These are phyloP conservation scores for Acanthochromis polyacanthus DNA, from an alignment of 2,113 vertebrate genomes.

Conservation along the genomic window DNA sequence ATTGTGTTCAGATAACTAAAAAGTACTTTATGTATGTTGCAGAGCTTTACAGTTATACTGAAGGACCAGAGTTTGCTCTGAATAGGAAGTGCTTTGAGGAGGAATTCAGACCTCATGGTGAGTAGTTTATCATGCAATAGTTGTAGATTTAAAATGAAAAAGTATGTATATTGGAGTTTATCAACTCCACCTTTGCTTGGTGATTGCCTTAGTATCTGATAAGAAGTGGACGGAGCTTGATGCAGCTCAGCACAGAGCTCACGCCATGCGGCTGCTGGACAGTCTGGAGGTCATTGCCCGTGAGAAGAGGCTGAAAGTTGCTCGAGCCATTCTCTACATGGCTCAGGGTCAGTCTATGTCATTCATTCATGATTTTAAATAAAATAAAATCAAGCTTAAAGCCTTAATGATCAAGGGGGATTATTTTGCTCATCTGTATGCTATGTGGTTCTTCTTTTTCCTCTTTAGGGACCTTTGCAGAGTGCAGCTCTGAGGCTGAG, in stretches of 20 bases:
- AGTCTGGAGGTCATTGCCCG: constrained; percentile 93
- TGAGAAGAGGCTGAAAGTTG: constrained; percentile 92
- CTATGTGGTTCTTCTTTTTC: background rate
- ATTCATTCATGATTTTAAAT: background rate
- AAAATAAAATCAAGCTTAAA: background rate
- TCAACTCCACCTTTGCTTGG: background rate
- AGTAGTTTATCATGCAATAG: background rate
- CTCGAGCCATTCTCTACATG: constrained; percentile 95
- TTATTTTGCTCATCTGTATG: background rate
- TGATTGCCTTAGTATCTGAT: constrained; percentile 88
- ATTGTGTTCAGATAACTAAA: background rate
- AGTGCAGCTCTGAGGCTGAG: constrained; percentile 92
- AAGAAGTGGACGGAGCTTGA: constrained; percentile 93
- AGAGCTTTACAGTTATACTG: constrained; percentile 99
- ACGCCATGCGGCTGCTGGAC: constrained; percentile 95
- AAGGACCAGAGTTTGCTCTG: constrained; percentile 94
- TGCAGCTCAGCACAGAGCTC: constrained; percentile 89
- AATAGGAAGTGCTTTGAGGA: constrained; percentile 98
- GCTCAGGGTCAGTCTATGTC: constrained; percentile 89
- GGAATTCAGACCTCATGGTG: constrained; percentile 93
- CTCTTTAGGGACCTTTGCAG: constrained; percentile 92
- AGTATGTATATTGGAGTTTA: background rate
- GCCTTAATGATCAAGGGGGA: background rate
- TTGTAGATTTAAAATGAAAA: background rate
- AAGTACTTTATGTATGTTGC: constrained; percentile 32